Conservation (phyloP, 1,140 invertebrate genomes). For the Dendroctonus ponderosae region DNA sequence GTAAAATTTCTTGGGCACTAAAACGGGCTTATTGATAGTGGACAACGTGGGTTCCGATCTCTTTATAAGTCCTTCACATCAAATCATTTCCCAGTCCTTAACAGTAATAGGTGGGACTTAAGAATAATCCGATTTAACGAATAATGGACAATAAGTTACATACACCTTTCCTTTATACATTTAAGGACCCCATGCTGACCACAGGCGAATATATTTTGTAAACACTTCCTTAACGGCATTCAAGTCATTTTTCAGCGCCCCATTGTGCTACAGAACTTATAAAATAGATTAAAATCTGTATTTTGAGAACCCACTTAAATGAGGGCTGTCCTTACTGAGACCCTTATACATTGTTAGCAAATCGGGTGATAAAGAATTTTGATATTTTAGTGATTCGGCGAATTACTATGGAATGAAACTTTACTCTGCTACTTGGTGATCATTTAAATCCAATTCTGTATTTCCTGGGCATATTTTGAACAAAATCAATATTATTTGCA, state of each 20-base stretch:
- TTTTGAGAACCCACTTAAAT: constrained; percentile 32
- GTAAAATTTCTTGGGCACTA: too few relatives aligned
- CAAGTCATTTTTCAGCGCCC: constrained; percentile 36
- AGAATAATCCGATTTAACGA: constrained; percentile 29
- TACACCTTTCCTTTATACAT: constrained; percentile 29
- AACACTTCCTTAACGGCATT: constrained; percentile 40
- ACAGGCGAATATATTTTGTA: constrained; percentile 36
- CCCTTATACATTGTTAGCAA: constrained; percentile 21
- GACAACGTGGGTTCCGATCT: not conserved
- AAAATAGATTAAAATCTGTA: constrained; percentile 33
- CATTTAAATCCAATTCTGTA: too few relatives aligned
- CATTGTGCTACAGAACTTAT: constrained; percentile 19
- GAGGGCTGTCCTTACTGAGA: constrained; percentile 29
- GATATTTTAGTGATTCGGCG: constrained; percentile 11
- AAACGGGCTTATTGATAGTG: not conserved
- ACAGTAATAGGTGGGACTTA: constrained; percentile 20
- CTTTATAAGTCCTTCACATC: too few relatives aligned
- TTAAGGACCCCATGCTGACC: constrained; percentile 35
- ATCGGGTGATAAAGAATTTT: constrained; percentile 20
- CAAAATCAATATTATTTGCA: too few relatives aligned
- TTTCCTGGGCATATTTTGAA: too few relatives aligned
- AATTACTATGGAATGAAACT: not conserved
- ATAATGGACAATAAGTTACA: constrained; percentile 23
- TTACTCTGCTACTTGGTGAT: not conserved
- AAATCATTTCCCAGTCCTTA: not conserved